Conservation (phyloP, 2,888 invertebrate genomes). For the Erebia aethiops region DNA sequence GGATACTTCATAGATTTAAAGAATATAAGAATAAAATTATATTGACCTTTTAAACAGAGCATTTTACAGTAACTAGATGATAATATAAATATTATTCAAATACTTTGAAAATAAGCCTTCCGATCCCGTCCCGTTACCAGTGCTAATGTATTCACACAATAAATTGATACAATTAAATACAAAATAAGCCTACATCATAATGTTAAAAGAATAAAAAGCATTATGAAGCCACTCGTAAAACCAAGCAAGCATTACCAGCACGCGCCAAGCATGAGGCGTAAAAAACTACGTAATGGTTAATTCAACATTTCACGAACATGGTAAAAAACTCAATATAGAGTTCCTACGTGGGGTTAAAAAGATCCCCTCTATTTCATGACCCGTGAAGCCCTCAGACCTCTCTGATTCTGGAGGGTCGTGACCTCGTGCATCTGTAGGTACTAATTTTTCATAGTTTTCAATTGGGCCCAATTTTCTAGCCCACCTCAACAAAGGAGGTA, state of each 20-base stretch:
- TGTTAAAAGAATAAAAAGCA: constrained; percentile 35
- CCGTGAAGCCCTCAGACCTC: too few relatives aligned
- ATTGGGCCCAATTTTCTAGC: too few relatives aligned
- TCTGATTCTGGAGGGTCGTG: neutral
- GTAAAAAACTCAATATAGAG: neutral
- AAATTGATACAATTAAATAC: constrained; percentile 26
- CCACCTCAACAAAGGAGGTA: too few relatives aligned
- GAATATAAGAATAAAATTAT: too few relatives aligned
- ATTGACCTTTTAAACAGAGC: too few relatives aligned
- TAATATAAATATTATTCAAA: neutral
- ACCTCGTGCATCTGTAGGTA: neutral
- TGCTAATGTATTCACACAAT: neutral
- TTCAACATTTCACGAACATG: constrained; percentile 25
- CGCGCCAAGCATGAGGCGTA: constrained; percentile 37
- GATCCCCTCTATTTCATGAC: neutral
- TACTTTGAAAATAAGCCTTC: neutral
- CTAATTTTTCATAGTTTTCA: too few relatives aligned
- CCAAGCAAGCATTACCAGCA: constrained; percentile 40
- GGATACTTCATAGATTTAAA: too few relatives aligned
- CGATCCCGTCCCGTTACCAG: constrained; percentile 7
- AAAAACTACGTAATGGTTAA: constrained; percentile 36
- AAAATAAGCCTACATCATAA: constrained; percentile 37
- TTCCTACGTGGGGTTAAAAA: constrained; percentile 2
- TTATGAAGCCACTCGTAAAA: constrained; percentile 37
- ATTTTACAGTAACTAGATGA: neutral